Base-by-base conservation (phyloP, 2,113 vertebrate species). In the Synchiropus splendidus region DNA sequence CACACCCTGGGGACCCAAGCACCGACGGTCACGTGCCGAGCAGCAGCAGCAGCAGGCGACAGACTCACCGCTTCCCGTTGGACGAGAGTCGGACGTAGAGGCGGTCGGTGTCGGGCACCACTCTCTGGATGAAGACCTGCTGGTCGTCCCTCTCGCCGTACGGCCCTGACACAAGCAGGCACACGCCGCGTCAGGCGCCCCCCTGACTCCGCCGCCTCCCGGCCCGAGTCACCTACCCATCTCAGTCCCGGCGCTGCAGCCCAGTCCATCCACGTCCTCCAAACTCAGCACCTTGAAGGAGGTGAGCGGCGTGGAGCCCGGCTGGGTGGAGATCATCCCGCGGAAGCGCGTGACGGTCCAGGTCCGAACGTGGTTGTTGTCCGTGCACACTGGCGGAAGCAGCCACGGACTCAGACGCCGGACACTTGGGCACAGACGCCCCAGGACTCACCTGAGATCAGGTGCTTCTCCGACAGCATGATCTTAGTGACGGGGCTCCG, bases 241-340 rank as follows among this genome's bases (percentile, higher is more conserved):
- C 48, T 91, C 89, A 0, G 85, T 89, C 39, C 90, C 90, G 0
- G 87, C 86, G 6, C 84, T 82, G 79, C 89, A 93, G 69, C 89
- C 88, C 0, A 83, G 88, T 1, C 85, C 85, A 0, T 92, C 90
- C 0, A 81, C 51, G 0, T 89, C 89, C 9, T 95, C 92, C 78
- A 95, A 61, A 0, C 90, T 84, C 35, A 95, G 79, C 81, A 95
- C 84, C 69, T 92, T 92, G 61, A 95, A 95, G 45, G 92, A 95
- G 3, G 90, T 89, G 12, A 93, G 84, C 0, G 91, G 92, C 0
- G 90, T 95, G 30, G 91, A 92, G 1, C 92, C 91, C 0, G 91
- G 90, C 78, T 95, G 91, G 0, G 91, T 95, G 56, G 92, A 95
- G 51, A 95, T 93, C 91, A 92, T 94, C 9, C 92, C 90, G 1